Percentiles rank a stretch among this genome's conserved stretches.
Evolutionary conservation across 2,797 vertebrate species (phyloP).

Genomic region (Melanitta fusca): DNA sequence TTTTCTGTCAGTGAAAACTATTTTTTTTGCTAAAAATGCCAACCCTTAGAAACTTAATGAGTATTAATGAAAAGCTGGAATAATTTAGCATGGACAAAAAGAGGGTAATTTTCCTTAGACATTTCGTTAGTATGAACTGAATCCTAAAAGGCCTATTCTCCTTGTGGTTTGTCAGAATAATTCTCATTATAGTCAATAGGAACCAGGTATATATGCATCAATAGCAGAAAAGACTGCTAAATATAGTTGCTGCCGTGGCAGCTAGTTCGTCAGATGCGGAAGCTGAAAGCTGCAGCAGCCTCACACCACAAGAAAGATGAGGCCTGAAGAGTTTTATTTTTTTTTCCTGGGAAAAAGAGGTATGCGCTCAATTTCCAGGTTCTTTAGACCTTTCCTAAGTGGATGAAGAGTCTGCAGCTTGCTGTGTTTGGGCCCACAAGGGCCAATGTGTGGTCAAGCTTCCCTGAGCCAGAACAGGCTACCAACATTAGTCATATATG

Average conservation of each 20-base stretch:
- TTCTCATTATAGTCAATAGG: conserved; percentile 15
- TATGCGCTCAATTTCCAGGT: background rate
- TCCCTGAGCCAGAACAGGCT: background rate
- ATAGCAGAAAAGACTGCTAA: conserved; percentile 49
- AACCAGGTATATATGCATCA: conserved; percentile 49
- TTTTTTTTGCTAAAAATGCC: conserved; percentile 27
- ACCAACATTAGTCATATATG: background rate
- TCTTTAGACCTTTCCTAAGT: background rate
- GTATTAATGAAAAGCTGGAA: conserved; percentile 59
- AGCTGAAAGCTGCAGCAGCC: background rate
- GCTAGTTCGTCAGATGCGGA: conserved; percentile 15
- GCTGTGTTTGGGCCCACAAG: background rate
- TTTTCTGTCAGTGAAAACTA: conserved; percentile 42
- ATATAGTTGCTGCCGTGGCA: conserved; percentile 16
- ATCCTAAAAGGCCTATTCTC: conserved; percentile 41
- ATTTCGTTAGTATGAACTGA: background rate
- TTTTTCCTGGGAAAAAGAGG: background rate
- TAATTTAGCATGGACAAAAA: conserved; percentile 27
- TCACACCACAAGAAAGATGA: background rate
- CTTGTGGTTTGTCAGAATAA: conserved; percentile 34
- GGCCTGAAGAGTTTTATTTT: background rate
- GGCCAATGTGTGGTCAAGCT: accelerated
- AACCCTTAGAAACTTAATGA: conserved; percentile 51
- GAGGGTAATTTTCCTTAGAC: conserved; percentile 13
- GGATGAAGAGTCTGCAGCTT: background rate